Evolutionary conservation across 2,113 vertebrate species (phyloP), one percentile per base, ranked within the genome.

Genomic region (Camelus dromedarius): DNA sequence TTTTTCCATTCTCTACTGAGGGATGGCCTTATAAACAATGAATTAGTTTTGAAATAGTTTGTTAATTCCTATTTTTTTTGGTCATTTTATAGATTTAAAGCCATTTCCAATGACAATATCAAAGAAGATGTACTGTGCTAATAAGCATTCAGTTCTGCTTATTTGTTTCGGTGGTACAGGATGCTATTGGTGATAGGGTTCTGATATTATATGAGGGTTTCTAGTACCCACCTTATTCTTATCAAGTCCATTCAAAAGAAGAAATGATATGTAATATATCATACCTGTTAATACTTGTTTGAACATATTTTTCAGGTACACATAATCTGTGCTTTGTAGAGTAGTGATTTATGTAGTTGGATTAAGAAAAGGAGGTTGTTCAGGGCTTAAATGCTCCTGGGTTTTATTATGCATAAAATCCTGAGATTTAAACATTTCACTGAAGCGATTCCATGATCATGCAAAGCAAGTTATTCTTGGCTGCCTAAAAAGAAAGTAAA

Each of bases 381-480:
- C 26, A 19, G 72, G 58, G 38, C 54, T 96, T 97, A 83, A 96
- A 96, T 76, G 62, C 66, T 96, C 95, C 92, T 95, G 30, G 95
- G 91, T 91, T 98, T 96, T 97, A 95, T 86, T 94, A 80, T 89
- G 46, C 86, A 88, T 91, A 96, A 97, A 91, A 94, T 95, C 95
- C 91, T 58, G 67, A 89, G 92, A 97, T 97, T 97, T 82, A 88
- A 97, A 62, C 67, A 84, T 97, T 87, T 97, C 94, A 98, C 95
- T 97, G 95, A 97, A 98, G 87, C 52, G 80, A 60, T 96, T 96
- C 89, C 93, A 66, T 10, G 82, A 95, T 96, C 89, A 97, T 2
- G 12, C 76, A 95, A 94, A 97, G 72, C 92, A 96, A 96, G 81
- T 95, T 98, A 96, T 97, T 97, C 94, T 98, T 98, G 97, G 97